Evolutionary conservation across 2,113 vertebrate genomes (phyloP), one percentile per base, ranked within the genome.

Genomic region (Hypomesus transpacificus): DNA sequence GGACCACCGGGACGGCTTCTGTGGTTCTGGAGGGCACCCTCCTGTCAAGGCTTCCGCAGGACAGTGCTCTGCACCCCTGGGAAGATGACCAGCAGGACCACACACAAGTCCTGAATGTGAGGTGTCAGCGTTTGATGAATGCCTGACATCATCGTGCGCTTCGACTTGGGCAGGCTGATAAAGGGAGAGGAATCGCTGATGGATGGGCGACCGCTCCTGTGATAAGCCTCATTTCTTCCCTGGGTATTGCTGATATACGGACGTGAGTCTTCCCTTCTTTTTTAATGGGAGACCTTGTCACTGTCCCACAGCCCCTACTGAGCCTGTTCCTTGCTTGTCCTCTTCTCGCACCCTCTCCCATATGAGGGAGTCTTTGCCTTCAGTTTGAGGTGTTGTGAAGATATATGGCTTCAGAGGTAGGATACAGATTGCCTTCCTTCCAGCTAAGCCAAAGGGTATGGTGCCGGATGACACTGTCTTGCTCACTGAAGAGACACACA

Each of bases 121-220:
- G 62, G 51, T 83, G 89, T 89, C 88, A 84, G 80, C 57, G n/a
- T 85, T 86, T 91, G 88, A 91, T 91, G 76, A 87, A 91, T 90
- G 86, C 56, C 68, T 71, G 83, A 88, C 86, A 87, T 89, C 85
- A 84, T 74, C 18, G 80, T 69, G 76, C 62, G 24, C 82, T 82
- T 76, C 51, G 60, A 81, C 76, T 85, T 60, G 70, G 79, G 75
- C 77, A 84, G 82, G 68, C 82, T 85, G 87, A 92, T 91, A 89
- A 87, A 85, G 86, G 66, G 64, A 17, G 73, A 86, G 82, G 81
- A 82, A 77, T 79, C 63, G 76, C 80, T 91, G 89, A 91, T 85
- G 82, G 88, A 90, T 91, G 83, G 84, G 77, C 82, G 75, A 84
- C 85, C 67, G 83, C 62, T 75, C 75, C 73, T 3, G 59, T 81